These are phyloP conservation scores for Sinopyrophorus schimmeli DNA, from an alignment of 2,888 invertebrate species.

Conservation along the genomic window DNA sequence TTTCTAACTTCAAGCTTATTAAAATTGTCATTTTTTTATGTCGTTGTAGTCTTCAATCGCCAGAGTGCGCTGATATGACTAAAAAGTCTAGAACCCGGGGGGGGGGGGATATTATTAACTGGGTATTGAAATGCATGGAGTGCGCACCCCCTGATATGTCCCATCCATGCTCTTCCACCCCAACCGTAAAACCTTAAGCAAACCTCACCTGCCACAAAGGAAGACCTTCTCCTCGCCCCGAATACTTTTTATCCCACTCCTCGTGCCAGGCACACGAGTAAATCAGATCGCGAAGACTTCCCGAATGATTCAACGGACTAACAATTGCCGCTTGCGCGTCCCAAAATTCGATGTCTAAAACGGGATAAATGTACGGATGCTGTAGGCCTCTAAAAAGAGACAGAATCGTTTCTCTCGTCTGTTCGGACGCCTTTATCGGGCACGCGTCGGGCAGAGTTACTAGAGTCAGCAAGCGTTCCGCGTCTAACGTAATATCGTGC, in stretches of 20 bases:
- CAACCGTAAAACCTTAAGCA: neutral
- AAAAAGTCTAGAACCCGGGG: too few species aligned
- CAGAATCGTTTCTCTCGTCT: slow-evolving; percentile 69
- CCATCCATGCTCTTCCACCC: too few species aligned
- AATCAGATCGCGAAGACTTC: slow-evolving; percentile 88
- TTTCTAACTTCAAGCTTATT: too few species aligned
- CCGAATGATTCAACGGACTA: slow-evolving; percentile 80
- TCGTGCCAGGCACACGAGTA: slow-evolving; percentile 68
- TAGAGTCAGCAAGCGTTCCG: slow-evolving; percentile 75
- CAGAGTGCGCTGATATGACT: too few species aligned
- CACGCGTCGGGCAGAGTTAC: slow-evolving; percentile 68
- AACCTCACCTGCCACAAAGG: slow-evolving; percentile 46
- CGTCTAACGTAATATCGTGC: slow-evolving; percentile 77
- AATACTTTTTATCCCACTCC: slow-evolving; percentile 52
- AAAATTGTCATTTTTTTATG: too few species aligned
- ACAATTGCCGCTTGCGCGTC: slow-evolving; percentile 72
- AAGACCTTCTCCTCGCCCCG: slow-evolving; percentile 44
- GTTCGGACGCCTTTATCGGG: slow-evolving; percentile 61
- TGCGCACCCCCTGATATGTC: too few species aligned
- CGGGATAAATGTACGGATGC: slow-evolving; percentile 91
- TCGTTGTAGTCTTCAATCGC: too few species aligned
- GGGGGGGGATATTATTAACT: too few species aligned
- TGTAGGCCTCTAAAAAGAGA: slow-evolving; percentile 84
- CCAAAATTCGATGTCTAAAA: slow-evolving; percentile 82
- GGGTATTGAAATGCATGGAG: too few species aligned